Evolutionary conservation across 2,888 invertebrate species (phyloP).

Genomic region (Aspidiotus rigidus): DNA sequence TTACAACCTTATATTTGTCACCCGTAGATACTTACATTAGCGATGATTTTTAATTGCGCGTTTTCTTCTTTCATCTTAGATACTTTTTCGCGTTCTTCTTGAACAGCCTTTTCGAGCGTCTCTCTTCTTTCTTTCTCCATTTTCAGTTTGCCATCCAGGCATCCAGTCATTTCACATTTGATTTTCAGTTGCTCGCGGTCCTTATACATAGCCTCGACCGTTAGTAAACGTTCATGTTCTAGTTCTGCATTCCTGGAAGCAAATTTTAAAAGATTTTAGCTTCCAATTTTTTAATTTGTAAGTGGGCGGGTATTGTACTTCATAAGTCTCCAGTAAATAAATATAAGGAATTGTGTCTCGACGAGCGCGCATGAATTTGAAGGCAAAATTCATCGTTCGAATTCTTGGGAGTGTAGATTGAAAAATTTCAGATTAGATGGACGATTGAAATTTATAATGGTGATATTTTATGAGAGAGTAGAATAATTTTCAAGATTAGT

Average conservation of each 20-base stretch:
- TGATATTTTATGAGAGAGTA: too few relatives aligned
- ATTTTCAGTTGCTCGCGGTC: constrained; percentile 49
- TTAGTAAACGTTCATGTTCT: constrained; percentile 21
- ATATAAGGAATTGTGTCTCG: too few relatives aligned
- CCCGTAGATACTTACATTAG: constrained; percentile 52
- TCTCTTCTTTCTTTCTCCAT: constrained; percentile 86
- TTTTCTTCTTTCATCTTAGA: constrained; percentile 69
- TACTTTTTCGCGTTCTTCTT: constrained; percentile 72
- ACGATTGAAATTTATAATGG: too few relatives aligned
- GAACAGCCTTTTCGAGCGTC: constrained; percentile 69
- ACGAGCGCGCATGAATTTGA: too few relatives aligned
- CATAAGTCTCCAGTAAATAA: too few relatives aligned
- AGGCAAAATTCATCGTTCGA: too few relatives aligned
- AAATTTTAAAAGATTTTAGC: not conserved
- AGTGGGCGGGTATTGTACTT: too few relatives aligned
- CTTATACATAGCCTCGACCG: constrained; percentile 30
- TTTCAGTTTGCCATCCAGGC: constrained; percentile 69
- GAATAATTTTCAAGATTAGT: too few relatives aligned
- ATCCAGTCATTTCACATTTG: constrained; percentile 45
- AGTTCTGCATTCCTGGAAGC: constrained; percentile 30
- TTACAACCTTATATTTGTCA: too few relatives aligned
- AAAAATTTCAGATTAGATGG: too few relatives aligned
- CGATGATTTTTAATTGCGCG: constrained; percentile 64
- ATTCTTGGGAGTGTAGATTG: too few relatives aligned
- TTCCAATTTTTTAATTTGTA: too few relatives aligned